These are phyloP conservation scores for Chunga burmeisteri DNA, from an alignment of 2,113 vertebrate genomes.

Conservation along the genomic window DNA sequence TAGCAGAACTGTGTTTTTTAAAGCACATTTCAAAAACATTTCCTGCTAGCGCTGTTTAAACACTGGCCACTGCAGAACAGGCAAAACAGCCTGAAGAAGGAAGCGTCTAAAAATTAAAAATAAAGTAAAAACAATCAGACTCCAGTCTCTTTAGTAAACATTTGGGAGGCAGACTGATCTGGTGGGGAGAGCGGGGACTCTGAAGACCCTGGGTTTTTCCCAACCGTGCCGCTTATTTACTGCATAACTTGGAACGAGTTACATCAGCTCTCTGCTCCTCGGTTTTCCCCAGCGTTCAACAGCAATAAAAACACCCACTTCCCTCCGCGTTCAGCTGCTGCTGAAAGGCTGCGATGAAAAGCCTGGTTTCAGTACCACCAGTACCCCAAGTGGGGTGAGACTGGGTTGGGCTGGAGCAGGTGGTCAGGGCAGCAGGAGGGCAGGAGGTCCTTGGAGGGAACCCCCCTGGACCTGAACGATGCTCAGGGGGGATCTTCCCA, in stretches of 20 bases:
- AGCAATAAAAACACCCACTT: neutral
- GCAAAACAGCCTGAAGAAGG: constrained; percentile 30
- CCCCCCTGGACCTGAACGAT: rapidly evolving
- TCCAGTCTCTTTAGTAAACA: constrained; percentile 45
- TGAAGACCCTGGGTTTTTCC: constrained; percentile 23
- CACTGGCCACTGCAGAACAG: neutral
- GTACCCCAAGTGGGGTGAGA: neutral
- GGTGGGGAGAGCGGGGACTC: neutral
- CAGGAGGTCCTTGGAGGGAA: neutral
- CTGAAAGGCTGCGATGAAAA: neutral
- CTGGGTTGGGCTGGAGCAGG: neutral
- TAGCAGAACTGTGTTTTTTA: constrained; percentile 33
- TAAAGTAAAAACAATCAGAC: constrained; percentile 34
- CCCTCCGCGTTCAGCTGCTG: neutral
- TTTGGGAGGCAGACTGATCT: neutral
- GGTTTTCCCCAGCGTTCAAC: neutral
- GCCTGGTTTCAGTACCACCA: neutral
- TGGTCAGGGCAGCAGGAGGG: neutral
- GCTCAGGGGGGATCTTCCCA: neutral
- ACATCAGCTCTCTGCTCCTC: neutral
- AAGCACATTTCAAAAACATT: constrained; percentile 43
- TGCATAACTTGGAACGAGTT: neutral
- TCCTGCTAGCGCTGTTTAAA: constrained; percentile 54
- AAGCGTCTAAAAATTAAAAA: constrained; percentile 16
- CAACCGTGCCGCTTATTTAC: neutral